These are phyloP conservation scores for Epiblema foenella DNA, from an alignment of 2,888 invertebrate genomes.

Conservation along the genomic window DNA sequence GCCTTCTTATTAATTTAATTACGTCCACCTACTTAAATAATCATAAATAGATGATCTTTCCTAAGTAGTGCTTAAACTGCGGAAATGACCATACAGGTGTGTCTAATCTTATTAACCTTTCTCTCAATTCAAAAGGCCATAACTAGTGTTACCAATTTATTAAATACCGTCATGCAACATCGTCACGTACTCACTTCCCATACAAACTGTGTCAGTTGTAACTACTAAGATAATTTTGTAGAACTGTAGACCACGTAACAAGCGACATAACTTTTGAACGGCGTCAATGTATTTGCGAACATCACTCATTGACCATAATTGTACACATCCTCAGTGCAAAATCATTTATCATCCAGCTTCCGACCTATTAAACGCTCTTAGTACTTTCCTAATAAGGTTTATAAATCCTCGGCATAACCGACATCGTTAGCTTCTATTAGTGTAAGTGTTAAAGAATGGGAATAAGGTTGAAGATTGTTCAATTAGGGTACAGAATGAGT, in stretches of 20 bases:
- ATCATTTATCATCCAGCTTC: conserved; percentile 64
- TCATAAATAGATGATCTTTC: background rate
- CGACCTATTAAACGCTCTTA: conserved; percentile 50
- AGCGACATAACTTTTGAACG: conserved; percentile 29
- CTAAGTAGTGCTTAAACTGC: conserved; percentile 1
- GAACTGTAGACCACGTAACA: conserved; percentile 9
- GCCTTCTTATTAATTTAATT: background rate
- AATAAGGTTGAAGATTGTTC: conserved; percentile 50
- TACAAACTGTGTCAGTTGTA: background rate
- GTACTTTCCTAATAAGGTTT: conserved; percentile 46
- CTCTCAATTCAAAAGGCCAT: background rate
- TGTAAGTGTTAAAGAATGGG: conserved; percentile 49
- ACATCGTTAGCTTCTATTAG: conserved; percentile 28
- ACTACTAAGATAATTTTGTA: conserved; percentile 1
- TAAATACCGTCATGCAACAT: background rate
- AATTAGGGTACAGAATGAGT: conserved; percentile 48
- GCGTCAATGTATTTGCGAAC: conserved; percentile 47
- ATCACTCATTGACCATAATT: conserved; percentile 58
- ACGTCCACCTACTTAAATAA: background rate
- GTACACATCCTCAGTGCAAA: conserved; percentile 60
- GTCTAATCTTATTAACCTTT: conserved; percentile 5
- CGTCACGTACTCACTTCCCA: background rate
- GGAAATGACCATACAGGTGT: conserved; percentile 5
- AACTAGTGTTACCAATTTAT: background rate
- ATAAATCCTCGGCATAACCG: conserved; percentile 41